Evolutionary conservation across 1,140 invertebrate genomes (phyloP).

Genomic region (Zaprionus gabonicus): DNA sequence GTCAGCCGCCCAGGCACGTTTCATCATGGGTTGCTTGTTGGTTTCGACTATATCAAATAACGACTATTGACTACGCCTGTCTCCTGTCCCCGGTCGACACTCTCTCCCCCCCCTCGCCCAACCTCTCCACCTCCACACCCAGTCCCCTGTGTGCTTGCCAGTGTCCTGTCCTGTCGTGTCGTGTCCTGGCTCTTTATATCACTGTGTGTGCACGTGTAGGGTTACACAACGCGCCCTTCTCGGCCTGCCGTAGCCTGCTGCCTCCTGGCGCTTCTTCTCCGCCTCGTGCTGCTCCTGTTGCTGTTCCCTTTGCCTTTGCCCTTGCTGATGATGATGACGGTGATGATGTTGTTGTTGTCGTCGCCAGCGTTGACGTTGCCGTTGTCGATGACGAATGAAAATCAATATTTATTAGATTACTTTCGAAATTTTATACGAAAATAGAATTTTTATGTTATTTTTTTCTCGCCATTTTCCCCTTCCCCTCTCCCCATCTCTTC

Average conservation of each 20-base stretch:
- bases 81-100: slow-evolving; percentile 17
- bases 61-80: slow-evolving; percentile 78
- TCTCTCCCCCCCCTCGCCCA: background rate
- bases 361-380: slow-evolving; percentile 45
- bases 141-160: slow-evolving; percentile 5
- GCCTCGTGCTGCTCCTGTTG: slow-evolving; percentile 3
- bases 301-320: slow-evolving; percentile 33
- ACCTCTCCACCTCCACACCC: background rate
- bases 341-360: slow-evolving; percentile 61
- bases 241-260: background rate
- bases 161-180: slow-evolving; percentile 44
- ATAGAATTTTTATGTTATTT: slow-evolving; percentile 83
- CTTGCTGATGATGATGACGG: slow-evolving; percentile 57
- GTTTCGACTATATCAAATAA: slow-evolving; percentile 83
- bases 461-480: slow-evolving; percentile 31
- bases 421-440: slow-evolving; percentile 84
- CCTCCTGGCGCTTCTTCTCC: slow-evolving; percentile 8
- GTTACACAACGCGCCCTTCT: slow-evolving; percentile 60
- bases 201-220: slow-evolving; percentile 68
- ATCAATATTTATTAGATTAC: slow-evolving; percentile 85
- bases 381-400: slow-evolving; percentile 82
- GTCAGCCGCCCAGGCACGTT: slow-evolving; percentile 80
- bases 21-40: slow-evolving; percentile 76
- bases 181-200: slow-evolving; percentile 42
- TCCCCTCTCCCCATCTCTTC: background rate